These are phyloP conservation scores for Naja naja DNA, from an alignment of 2,113 vertebrate genomes.

Conservation along the genomic window DNA sequence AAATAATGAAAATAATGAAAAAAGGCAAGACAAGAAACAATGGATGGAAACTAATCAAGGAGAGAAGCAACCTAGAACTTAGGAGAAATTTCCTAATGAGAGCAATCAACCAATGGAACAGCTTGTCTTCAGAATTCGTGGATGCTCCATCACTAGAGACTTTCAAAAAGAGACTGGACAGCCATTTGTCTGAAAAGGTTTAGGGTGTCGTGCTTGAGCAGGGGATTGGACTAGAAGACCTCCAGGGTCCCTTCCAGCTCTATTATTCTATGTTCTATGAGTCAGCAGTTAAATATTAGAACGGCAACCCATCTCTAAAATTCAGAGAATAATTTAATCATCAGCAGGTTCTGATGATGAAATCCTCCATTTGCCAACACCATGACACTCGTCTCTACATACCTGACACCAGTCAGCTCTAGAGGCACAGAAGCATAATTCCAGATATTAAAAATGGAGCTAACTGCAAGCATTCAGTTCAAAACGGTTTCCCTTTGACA, in stretches of 20 bases:
- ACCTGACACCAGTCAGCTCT: neutral
- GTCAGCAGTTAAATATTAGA: neutral
- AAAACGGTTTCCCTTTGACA: neutral
- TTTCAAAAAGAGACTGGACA: neutral
- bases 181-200: too few relatives aligned
- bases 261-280: neutral
- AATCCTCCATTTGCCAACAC: neutral
- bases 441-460: conserved; percentile 10
- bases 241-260: neutral
- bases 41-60: neutral
- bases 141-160: neutral
- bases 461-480: neutral
- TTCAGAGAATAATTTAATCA: conserved; percentile 5
- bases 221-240: too few relatives aligned
- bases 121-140: neutral
- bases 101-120: neutral
- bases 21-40: neutral
- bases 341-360: conserved; percentile 1
- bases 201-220: neutral
- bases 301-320: conserved; percentile 1
- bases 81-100: neutral
- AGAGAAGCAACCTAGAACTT: neutral
- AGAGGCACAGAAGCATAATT: neutral
- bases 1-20: too few relatives aligned
- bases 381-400: neutral